phyloP scores from a whole-genome alignment of 2,797 vertebrate species.

The Pangasius krempfi region DNA sequence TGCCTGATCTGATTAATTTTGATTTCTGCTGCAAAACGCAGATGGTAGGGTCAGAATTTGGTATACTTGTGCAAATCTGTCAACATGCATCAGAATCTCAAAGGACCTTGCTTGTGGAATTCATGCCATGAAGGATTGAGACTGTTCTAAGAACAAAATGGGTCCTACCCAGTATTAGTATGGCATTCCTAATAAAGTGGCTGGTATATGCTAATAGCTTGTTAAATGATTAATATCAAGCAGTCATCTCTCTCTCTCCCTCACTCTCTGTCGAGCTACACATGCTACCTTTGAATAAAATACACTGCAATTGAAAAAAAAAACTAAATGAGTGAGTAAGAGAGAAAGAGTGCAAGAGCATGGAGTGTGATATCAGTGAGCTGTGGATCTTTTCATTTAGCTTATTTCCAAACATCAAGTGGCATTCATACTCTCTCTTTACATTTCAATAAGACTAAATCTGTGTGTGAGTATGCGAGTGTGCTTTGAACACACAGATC shows the following conservation, averaged over 20 bases:
- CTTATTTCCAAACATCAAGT: conserved; percentile 34
- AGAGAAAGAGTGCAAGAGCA: no score
- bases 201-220: neutral
- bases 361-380: neutral
- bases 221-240: neutral
- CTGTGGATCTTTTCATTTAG: conserved; percentile 17
- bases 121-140: neutral
- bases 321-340: no score
- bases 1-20: neutral
- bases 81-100: neutral
- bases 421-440: conserved; percentile 1
- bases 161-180: neutral
- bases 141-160: neutral
- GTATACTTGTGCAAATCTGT: neutral
- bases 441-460: neutral
- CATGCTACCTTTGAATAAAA: neutral
- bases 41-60: neutral
- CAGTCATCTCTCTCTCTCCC: no score
- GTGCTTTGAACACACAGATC: conserved; percentile 37
- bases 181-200: neutral
- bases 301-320: neutral
- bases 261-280: no score
- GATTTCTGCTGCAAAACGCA: neutral
- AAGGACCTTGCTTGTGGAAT: neutral
- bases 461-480: neutral